Evolutionary conservation across 1,140 invertebrate genomes (phyloP), one percentile per base, ranked within the genome.

Genomic region (Micrasema longulum): DNA sequence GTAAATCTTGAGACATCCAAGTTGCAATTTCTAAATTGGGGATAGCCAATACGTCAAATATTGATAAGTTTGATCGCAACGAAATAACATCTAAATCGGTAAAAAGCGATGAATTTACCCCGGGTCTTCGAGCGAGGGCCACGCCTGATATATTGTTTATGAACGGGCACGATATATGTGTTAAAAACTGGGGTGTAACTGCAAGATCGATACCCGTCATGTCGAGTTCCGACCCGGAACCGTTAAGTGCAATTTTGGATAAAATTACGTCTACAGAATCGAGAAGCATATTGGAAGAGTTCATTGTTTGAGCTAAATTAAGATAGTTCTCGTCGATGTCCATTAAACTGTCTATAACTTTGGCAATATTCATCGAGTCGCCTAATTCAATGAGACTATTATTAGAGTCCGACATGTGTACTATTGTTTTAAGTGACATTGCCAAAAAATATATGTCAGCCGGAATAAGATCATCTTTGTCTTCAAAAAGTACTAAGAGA

Each of bases 141-240:
- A 90, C 77, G n/a, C 88, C 88, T 45, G 85, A 86, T 35, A 88
- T 78, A 75, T 89, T 88, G 41, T 83, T 86, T 31, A 80, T 71
- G 6, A 69, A 47, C 1, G 88, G 88, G 78, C 87, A 86, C 2
- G 86, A 84, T 38, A 85, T 78, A 76, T 88, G 87, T 48, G 86
- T 79, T 10, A 87, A 63, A 80, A 84, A 81, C 77, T 84, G 78
- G 55, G 80, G 78, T 74, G 85, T 80, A 23, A 84, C 71, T 50
- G 82, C 80, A 31, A 82, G 16, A 79, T 78, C 74, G 77, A 81
- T 57, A 1, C 74, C 66, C 50, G 76, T 75, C 18, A 43, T 48
- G 12, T 76, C 72, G 48, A 73, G 68, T 18, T 76, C 73, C 5
- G 76, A 66, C 47, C 76, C 75, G 31, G 10, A 47, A 22, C 62